Conservation (phyloP, 2,888 invertebrate species). For the Serrognathus titanus region DNA sequence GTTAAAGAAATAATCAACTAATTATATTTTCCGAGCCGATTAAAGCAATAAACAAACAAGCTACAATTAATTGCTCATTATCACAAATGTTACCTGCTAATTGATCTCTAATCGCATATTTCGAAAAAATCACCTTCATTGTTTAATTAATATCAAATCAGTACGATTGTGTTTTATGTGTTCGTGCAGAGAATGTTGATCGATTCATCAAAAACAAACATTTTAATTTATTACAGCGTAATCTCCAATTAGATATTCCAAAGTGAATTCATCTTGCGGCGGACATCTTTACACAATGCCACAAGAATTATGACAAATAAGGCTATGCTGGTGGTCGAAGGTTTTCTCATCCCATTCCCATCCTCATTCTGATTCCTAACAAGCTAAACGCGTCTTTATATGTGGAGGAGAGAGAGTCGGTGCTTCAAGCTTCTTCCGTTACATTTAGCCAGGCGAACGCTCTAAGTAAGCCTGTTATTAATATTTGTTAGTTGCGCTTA, state of each 20-base stretch:
- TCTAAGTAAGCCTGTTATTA: conserved; percentile 15
- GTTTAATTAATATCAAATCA: too few species aligned
- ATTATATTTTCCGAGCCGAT: too few species aligned
- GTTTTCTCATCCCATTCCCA: neutral
- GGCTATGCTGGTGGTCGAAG: conserved; percentile 30
- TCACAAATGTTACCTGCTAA: too few species aligned
- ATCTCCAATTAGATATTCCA: conserved; percentile 18
- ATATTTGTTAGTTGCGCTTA: conserved; percentile 23
- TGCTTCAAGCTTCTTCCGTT: conserved; percentile 1
- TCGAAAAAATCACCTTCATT: too few species aligned
- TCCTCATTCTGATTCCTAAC: neutral
- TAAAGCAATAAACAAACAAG: too few species aligned
- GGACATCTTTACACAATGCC: conserved; percentile 19
- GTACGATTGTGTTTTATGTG: too few species aligned
- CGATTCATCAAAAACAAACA: neutral
- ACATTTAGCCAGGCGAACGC: neutral
- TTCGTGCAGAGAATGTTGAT: too few species aligned
- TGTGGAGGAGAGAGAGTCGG: neutral
- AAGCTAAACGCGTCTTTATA: conserved; percentile 13
- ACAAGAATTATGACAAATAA: conserved; percentile 31
- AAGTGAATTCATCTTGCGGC: conserved; percentile 13
- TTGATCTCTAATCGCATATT: too few species aligned
- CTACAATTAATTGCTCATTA: too few species aligned
- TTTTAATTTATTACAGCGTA: conserved; percentile 15
- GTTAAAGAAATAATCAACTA: too few species aligned